Evolutionary conservation across 2,888 invertebrate genomes (phyloP), one percentile per base, ranked within the genome.

Genomic region (Listrodromus nycthemerus): DNA sequence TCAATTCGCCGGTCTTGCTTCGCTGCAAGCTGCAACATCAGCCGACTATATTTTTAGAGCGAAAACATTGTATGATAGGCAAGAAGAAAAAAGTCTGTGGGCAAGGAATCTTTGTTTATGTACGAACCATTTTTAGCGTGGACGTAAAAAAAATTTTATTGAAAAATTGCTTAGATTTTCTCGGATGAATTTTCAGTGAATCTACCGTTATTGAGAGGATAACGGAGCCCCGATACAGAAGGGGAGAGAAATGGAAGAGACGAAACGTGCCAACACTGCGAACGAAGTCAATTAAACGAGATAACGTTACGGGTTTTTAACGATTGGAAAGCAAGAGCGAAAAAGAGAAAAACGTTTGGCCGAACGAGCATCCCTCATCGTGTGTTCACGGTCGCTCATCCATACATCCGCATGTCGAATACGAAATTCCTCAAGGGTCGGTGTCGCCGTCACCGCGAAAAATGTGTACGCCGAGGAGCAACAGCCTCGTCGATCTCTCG

Each of bases 251-350:
- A 27, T 41, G 27, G 10, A 73, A 27, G 71, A 24, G 55, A n/a
- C 21, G 50, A 30, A 52, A 30, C 41, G 58, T 41, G 41, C 45
- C 61, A n/a, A 24, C 27, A 27, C 16, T 33, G 21, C 50, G 63
- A 48, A 74, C 74, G 50, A 65, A 63, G 63, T 65, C 74, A 65
- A 74, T 74, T 74, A 74, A 74, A 65, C 50, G 33, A 74, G 48
- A 63, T 48, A 24, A 30, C 50, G 50, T 74, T 74, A 50, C 21
- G 33, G 70, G 5, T 37, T 65, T 65, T 52, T 33, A 75, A 52
- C 52, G 50, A n/a, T 19, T 2, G 58, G 16, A 61, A 16, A 30
- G 30, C 58, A 24, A 61, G 27, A 16, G 24, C 10, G 10, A 27
- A n/a, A 61, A 27, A 30, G 21, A 37, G 33, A 65, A 33, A 52